phyloP scores from a whole-genome alignment of 1,140 invertebrate genomes.

The Pseudachorutes palmiensis region DNA sequence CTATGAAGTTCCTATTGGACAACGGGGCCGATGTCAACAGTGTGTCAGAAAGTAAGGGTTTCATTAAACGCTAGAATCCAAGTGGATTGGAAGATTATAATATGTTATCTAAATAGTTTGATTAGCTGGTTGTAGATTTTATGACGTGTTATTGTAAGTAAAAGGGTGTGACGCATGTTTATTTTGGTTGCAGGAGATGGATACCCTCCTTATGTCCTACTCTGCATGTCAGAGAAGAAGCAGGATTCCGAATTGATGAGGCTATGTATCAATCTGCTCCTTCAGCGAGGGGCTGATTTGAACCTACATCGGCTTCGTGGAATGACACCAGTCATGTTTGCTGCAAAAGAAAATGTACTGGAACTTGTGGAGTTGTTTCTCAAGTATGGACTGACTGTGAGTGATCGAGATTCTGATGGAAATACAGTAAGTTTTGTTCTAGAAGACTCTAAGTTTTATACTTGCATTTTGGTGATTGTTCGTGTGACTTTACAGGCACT shows the following conservation, averaged over 20 bases:
- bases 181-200: not conserved
- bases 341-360: constrained; percentile 4
- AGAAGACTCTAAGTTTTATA: not conserved
- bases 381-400: not conserved
- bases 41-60: not conserved
- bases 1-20: not conserved
- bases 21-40: not conserved
- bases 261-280: not conserved
- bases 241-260: not conserved
- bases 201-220: not conserved
- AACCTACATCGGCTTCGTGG: not conserved
- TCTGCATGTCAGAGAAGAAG: not conserved
- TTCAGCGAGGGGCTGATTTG: not conserved
- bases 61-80: too few species aligned
- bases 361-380: not conserved
- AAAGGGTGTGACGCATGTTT: not conserved
- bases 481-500: not conserved
- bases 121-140: not conserved
- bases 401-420: not conserved
- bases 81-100: too few species aligned
- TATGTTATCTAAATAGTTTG: too few species aligned
- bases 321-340: constrained; percentile 7
- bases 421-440: not conserved
- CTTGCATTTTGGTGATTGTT: not conserved
- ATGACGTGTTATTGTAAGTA: not conserved